These are phyloP conservation scores for Trinectes maculatus DNA, from an alignment of 2,113 vertebrate genomes.

Conservation along the genomic window DNA sequence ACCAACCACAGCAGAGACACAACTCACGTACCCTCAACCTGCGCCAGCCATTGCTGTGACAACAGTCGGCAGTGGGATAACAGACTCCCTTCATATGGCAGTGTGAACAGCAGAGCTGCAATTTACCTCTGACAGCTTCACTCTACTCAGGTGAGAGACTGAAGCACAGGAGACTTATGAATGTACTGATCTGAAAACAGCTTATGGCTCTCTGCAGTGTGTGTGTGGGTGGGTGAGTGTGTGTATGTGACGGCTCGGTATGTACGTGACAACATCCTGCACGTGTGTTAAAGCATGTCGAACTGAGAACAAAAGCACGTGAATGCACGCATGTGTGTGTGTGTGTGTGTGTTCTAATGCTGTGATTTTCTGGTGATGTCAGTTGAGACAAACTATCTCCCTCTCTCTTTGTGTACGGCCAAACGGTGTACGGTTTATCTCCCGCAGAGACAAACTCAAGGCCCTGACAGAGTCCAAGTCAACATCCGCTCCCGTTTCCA, in stretches of 20 bases:
- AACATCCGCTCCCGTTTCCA: constrained; percentile 32
- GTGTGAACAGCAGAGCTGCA: constrained; percentile 25
- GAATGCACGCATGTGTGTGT: constrained; percentile 19
- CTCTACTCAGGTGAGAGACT: constrained; percentile 8
- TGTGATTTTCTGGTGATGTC: constrained; percentile 25
- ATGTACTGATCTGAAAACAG: constrained; percentile 57
- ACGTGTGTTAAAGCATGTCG: not conserved
- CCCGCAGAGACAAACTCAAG: constrained; percentile 20
- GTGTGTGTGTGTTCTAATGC: constrained; percentile 5
- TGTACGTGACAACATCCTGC: too few species aligned
- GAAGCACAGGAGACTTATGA: constrained; percentile 32
- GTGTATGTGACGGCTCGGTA: not conserved
- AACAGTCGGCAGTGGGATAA: constrained; percentile 10
- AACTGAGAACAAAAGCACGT: constrained; percentile 12
- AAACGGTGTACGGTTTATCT: constrained; percentile 1
- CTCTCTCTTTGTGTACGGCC: too few species aligned
- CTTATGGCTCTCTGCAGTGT: constrained; percentile 43
- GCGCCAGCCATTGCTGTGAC: not conserved
- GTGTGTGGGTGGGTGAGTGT: constrained; percentile 13
- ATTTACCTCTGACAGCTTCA: constrained; percentile 33
- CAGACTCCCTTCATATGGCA: constrained; percentile 30
- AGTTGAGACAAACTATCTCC: constrained; percentile 8
- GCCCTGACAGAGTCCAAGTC: constrained; percentile 26
- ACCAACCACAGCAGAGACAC: constrained; percentile 34
- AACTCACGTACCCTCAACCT: constrained; percentile 23